Conservation (phyloP, 2,113 vertebrate genomes). For the Dipodomys spectabilis region DNA sequence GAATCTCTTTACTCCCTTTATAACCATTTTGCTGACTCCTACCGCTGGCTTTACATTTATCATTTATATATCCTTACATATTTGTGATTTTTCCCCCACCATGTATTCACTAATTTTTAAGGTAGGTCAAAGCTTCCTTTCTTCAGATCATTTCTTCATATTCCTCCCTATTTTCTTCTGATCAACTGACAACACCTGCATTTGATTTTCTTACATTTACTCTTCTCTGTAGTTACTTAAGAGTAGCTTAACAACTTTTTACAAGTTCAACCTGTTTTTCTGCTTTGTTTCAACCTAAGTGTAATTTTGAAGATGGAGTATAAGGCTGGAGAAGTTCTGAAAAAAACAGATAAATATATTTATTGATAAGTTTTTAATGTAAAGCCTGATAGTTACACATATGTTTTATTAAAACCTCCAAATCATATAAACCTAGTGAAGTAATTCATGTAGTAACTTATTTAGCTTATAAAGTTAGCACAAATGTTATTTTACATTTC, state of each 20-base stretch:
- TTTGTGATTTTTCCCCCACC: neutral
- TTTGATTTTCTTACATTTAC: neutral
- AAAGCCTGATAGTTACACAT: neutral
- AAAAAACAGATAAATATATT: neutral
- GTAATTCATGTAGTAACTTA: neutral
- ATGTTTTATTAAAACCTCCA: conserved; percentile 13
- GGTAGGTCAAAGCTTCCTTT: neutral
- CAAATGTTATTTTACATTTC: conserved; percentile 17
- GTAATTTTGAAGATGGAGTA: neutral
- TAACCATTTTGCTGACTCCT: neutral
- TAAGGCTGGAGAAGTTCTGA: neutral
- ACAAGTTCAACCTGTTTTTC: neutral
- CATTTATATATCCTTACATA: neutral
- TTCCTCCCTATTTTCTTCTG: neutral
- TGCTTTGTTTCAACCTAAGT: conserved; percentile 3
- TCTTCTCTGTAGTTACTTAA: neutral
- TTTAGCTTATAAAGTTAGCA: conserved; percentile 6
- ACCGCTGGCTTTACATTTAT: no score
- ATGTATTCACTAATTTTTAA: conserved; percentile 18
- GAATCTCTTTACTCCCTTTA: neutral
- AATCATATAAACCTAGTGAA: neutral
- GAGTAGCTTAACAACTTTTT: neutral
- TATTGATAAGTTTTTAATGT: neutral
- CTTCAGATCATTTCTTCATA: neutral
- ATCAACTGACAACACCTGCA: neutral